Evolutionary conservation across 92 coral and sea anemone species (phyloP).

Genomic region (Virgularia gustaviana): DNA sequence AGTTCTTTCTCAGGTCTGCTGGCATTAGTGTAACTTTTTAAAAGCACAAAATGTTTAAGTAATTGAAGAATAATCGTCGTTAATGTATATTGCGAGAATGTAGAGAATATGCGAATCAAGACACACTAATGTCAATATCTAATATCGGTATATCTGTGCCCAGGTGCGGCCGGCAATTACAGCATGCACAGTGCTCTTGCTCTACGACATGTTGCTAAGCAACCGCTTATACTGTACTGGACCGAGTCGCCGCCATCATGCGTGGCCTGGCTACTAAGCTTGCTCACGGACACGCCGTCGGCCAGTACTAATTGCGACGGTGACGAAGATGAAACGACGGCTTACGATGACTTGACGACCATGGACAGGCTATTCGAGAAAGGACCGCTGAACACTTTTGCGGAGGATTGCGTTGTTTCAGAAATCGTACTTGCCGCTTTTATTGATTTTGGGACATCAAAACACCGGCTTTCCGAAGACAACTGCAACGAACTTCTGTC

Average conservation of each 20-base stretch:
- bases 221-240: constrained; percentile 47
- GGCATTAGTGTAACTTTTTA: too few species aligned
- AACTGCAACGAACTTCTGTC: not conserved
- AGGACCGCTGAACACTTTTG: constrained; percentile 61
- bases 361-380: constrained; percentile 69
- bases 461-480: too few species aligned
- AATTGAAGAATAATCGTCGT: too few species aligned
- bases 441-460: too few species aligned
- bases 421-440: constrained; percentile 25
- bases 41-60: too few species aligned
- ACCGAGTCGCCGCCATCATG: constrained; percentile 38
- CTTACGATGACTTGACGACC: constrained; percentile 34
- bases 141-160: too few species aligned
- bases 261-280: constrained; percentile 66
- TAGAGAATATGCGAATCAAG: too few species aligned
- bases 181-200: constrained; percentile 41
- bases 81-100: too few species aligned
- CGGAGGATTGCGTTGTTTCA: constrained; percentile 51
- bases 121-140: too few species aligned
- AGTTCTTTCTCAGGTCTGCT: too few species aligned
- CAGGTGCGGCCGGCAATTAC: too few species aligned
- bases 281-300: constrained; percentile 34
- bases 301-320: not conserved
- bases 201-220: constrained; percentile 3
- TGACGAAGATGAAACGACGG: constrained; percentile 1